phyloP scores from a whole-genome alignment of 2,113 vertebrate species.

The Plecotus auritus region DNA sequence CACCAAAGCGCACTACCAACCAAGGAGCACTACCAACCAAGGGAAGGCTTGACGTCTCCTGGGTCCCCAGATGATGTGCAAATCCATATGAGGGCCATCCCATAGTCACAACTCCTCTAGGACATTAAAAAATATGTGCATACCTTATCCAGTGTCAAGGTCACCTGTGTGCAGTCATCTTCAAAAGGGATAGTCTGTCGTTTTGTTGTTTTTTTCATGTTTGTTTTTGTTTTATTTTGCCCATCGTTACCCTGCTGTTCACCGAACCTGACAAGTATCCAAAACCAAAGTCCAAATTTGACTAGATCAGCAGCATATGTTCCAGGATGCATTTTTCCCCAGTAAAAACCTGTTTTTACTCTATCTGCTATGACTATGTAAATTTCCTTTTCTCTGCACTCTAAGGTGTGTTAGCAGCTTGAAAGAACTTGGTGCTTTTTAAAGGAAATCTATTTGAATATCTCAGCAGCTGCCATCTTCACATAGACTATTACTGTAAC shows the following conservation, averaged over 20 bases:
- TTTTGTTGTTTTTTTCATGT: not conserved
- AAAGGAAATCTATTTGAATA: constrained; percentile 24
- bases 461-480: constrained; percentile 15
- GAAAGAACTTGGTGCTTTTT: not conserved
- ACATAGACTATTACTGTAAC: constrained; percentile 15
- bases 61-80: not conserved
- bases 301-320: not conserved
- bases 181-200: fast-evolving
- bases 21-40: not conserved
- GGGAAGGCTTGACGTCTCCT: not conserved
- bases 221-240: not conserved
- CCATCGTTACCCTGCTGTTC: not conserved
- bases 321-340: not conserved
- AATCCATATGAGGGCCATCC: fast-evolving
- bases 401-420: not conserved
- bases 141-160: not conserved
- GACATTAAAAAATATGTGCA: not conserved
- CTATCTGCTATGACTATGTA: not conserved
- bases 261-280: not conserved
- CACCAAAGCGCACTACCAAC: not conserved
- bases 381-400: not conserved
- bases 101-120: not conserved
- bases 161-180: not conserved
- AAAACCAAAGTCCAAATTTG: not conserved
- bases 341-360: not conserved